Evolutionary conservation across 1,140 invertebrate species (phyloP).

Genomic region (Frieseomelitta varia): DNA sequence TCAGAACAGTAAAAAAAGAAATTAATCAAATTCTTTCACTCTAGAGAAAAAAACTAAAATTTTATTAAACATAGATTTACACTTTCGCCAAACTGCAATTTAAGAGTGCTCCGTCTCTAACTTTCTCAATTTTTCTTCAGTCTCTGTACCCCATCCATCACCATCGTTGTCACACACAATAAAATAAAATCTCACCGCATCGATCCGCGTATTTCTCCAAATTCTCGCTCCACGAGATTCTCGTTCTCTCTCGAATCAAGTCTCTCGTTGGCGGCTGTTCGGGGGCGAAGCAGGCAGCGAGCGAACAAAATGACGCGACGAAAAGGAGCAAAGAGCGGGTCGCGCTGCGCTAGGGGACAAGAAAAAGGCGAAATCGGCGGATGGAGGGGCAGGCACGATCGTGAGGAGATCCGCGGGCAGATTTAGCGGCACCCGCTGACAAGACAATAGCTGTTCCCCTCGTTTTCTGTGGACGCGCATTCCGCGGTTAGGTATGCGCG

Average conservation of each 20-base stretch:
- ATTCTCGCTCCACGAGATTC: too few relatives aligned
- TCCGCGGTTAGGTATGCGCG: constrained; percentile 70
- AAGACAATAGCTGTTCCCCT: constrained; percentile 78
- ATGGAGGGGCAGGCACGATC: constrained; percentile 66
- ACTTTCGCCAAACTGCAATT: background rate
- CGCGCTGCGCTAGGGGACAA: constrained; percentile 20
- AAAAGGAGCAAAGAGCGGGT: constrained; percentile 37
- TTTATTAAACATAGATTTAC: background rate
- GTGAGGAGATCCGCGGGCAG: constrained; percentile 76
- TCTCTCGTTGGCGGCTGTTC: background rate
- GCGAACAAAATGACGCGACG: constrained; percentile 56
- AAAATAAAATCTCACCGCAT: background rate
- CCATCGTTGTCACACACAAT: background rate
- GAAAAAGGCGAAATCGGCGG: constrained; percentile 52
- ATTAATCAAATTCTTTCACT: background rate
- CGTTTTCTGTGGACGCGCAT: constrained; percentile 73
- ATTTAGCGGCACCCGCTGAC: constrained; percentile 79
- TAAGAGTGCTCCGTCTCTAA: background rate
- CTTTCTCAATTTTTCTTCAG: background rate
- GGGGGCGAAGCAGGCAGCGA: background rate
- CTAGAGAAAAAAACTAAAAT: background rate
- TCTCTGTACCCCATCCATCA: background rate
- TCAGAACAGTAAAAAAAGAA: background rate
- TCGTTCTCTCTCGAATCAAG: background rate
- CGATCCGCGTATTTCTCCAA: background rate